These are phyloP conservation scores for Esox niger DNA, from an alignment of 2,113 vertebrate species.

Conservation along the genomic window DNA sequence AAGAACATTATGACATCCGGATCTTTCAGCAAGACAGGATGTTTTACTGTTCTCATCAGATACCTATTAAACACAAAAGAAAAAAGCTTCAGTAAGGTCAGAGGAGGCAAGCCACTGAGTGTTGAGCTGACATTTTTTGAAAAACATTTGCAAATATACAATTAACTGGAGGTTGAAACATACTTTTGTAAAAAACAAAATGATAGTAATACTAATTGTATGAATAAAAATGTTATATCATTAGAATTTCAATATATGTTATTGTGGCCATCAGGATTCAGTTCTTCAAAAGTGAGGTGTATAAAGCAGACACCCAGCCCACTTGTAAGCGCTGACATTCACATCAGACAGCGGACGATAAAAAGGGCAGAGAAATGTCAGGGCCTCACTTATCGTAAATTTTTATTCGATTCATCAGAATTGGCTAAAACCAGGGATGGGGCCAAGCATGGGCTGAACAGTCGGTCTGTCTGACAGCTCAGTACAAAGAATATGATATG, in stretches of 20 bases:
- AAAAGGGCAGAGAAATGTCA: conserved; percentile 77
- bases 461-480: neutral
- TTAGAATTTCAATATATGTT: neutral
- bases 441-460: conserved; percentile 21
- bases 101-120: too few species aligned
- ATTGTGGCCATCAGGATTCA: conserved; percentile 59
- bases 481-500: too few species aligned
- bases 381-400: conserved; percentile 46
- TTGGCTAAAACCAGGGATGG: conserved; percentile 35
- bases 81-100: neutral
- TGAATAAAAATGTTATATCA: too few species aligned
- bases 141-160: too few species aligned
- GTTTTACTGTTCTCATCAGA: conserved; percentile 92
- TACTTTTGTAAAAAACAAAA: too few species aligned
- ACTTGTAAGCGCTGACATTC: conserved; percentile 63
- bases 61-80: conserved; percentile 75
- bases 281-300: conserved; percentile 65
- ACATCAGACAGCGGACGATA: conserved; percentile 61
- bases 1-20: conserved; percentile 94
- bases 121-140: neutral
- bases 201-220: too few species aligned
- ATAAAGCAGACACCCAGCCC: conserved; percentile 44
- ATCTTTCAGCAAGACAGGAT: conserved; percentile 92
- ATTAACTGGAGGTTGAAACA: too few species aligned
- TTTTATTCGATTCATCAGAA: conserved; percentile 60